A percentile compares a stretch with the other conserved stretches of the same genome.
phyloP scores from a whole-genome alignment of 2,888 invertebrate genomes.

The Eurois occulta region DNA sequence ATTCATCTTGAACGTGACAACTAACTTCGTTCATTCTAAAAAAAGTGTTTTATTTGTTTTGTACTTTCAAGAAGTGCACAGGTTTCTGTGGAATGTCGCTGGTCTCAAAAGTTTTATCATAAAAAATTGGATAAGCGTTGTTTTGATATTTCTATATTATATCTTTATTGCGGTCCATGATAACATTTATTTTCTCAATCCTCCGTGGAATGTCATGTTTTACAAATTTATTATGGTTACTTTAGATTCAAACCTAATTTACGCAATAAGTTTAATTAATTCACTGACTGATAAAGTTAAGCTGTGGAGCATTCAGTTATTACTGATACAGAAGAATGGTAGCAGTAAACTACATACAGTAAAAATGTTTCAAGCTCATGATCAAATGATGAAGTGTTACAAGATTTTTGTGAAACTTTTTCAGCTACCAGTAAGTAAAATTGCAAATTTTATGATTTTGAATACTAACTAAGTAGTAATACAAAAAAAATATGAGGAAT shows the following conservation, averaged over 20 bases:
- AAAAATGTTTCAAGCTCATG: slow-evolving; percentile 4
- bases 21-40: background rate
- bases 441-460: background rate
- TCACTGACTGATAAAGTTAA: background rate
- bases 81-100: background rate
- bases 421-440: background rate
- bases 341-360: background rate
- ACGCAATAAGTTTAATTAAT: background rate
- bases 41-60: slow-evolving; percentile 3
- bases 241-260: background rate
- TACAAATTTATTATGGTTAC: background rate
- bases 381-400: background rate
- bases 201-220: background rate
- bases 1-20: background rate
- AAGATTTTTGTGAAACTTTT: background rate
- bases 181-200: background rate
- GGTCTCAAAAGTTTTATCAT: background rate
- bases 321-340: background rate
- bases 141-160: background rate
- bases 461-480: background rate
- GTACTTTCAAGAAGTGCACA: slow-evolving; percentile 6
- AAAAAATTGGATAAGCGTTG: background rate
- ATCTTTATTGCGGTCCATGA: background rate
- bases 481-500: background rate
- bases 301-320: background rate